Base-by-base conservation (phyloP, 2,797 vertebrate genomes). In the Fundulus diaphanus region DNA sequence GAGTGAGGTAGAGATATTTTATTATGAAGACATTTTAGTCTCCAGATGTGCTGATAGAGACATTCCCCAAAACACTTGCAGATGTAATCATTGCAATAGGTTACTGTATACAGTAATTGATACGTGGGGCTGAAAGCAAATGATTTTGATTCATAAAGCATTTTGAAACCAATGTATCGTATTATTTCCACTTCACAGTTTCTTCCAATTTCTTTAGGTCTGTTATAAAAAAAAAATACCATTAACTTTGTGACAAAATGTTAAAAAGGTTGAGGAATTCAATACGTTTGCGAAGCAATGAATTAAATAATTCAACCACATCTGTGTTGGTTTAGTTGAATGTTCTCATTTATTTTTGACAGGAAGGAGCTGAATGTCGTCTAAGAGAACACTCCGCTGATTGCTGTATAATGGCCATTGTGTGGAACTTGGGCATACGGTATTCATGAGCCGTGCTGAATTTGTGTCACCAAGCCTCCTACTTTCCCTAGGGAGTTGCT, bases 381-480 rank as follows among this genome's bases (percentile, higher is more conserved):
- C 56, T 37, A 72, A 52, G 54, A 77, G n/a, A 78, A 72, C 48
- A 22, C 49, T 44, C 37, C 37, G 61, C 42, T 77, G 74, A 85
- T 85, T 61, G 51, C 57, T 5, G 54, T 33, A 77, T 56, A 46
- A 82, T 82, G 78, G 54, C 54, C 9, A 79, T 77, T 82, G 78
- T 85, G 81, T 78, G 69, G 77, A 83, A 85, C 72, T 42, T 48
- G 65, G 59, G 84, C 88, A 49, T 65, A 51, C 42, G 27, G 52
- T 77, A 82, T 89, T 89, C 63, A 77, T 79, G 84, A 87, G 88
- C 73, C 74, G 67, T 29, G 57, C 52, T 79, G 85, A 83, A 89
- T 86, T 80, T 76, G 74, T 85, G 83, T 87, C 85, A 86, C 76
- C 35, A 76, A 90, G 87, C 74, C 82, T 69, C 86, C 83, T 83